Evolutionary conservation across 2,888 invertebrate genomes (phyloP), one percentile per base, ranked within the genome.

Genomic region (Galerucella pusilla): DNA sequence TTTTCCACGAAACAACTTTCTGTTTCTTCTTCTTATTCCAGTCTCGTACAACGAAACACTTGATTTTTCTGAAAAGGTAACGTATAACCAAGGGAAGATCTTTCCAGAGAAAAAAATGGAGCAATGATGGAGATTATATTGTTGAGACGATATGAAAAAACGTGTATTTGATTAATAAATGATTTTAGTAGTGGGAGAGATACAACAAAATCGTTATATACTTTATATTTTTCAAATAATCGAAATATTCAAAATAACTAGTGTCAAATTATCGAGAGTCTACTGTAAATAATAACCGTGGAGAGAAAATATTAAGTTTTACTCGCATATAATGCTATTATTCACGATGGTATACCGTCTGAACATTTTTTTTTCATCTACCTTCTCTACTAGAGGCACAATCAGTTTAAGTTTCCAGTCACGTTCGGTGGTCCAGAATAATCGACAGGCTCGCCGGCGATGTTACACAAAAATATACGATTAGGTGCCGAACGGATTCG

Each of bases 91-190:
- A 42, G 16, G 52, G 52, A 49, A 11, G 64, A n/a, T 46, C 5
- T 20, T 65, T 46, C 60, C 16, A 60, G 60, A 72, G 49, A 72
- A 63, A 54, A 72, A 49, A 71, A n/a, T 10, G 59, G 42, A 59
- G 65, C 65, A 78, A 84, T 82, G 83, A 83, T 83, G 83, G 84
- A 84, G 82, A 81, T 81, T 85, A 86, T 86, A 86, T 86, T 85
- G 85, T 16, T 85, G 86, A 85, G 86, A 86, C 86, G 86, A 84
- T 86, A 85, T 84, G 5, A 86, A 85, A 85, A 86, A 87, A 86
- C 85, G 86, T 85, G 86, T 85, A 85, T 86, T 87, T 86, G 87
- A 87, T 87, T 87, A 87, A 87, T 86, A 86, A 85, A 52, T 14
- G 7, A 52, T 52, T 2, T 3, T 10, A 10, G 10, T 57, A 57